Evolutionary conservation across 92 coral and sea anemone genomes (phyloP).

Genomic region (Pocillopora meandrina): DNA sequence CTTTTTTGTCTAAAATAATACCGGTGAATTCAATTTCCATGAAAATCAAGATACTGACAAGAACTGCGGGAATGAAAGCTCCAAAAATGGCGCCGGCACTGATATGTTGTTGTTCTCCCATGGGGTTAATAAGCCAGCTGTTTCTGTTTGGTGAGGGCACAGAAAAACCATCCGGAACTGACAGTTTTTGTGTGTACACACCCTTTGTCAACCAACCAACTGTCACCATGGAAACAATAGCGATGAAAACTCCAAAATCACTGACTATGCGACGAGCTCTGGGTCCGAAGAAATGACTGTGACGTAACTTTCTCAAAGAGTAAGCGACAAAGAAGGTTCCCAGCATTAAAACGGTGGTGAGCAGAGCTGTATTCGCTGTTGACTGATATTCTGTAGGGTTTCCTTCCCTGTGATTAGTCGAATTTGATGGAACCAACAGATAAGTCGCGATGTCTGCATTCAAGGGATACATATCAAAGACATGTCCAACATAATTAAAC

Average conservation of each 20-base stretch:
- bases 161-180: conserved; percentile 79
- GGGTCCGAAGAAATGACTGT: conserved; percentile 92
- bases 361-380: conserved; percentile 79
- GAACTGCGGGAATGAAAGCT: conserved; percentile 90
- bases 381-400: conserved; percentile 12
- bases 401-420: conserved; percentile 4
- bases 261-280: conserved; percentile 82
- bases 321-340: conserved; percentile 93
- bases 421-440: conserved; percentile 12
- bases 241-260: conserved; percentile 93
- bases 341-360: conserved; percentile 77
- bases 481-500: conserved; percentile 59
- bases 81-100: conserved; percentile 64
- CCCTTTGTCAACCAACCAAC: conserved; percentile 75
- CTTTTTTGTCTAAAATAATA: conserved; percentile 94
- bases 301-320: conserved; percentile 82
- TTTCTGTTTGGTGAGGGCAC: conserved; percentile 71
- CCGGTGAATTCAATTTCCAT: conserved; percentile 98
- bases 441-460: conserved; percentile 16
- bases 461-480: conserved; percentile 56
- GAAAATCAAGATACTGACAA: conserved; percentile 95
- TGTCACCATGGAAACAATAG: conserved; percentile 89
- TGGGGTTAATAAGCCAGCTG: conserved; percentile 90
- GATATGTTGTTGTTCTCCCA: conserved; percentile 75
- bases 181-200: conserved; percentile 71